Conservation (phyloP, 2,888 invertebrate species). For the Eristalis pertinax region DNA sequence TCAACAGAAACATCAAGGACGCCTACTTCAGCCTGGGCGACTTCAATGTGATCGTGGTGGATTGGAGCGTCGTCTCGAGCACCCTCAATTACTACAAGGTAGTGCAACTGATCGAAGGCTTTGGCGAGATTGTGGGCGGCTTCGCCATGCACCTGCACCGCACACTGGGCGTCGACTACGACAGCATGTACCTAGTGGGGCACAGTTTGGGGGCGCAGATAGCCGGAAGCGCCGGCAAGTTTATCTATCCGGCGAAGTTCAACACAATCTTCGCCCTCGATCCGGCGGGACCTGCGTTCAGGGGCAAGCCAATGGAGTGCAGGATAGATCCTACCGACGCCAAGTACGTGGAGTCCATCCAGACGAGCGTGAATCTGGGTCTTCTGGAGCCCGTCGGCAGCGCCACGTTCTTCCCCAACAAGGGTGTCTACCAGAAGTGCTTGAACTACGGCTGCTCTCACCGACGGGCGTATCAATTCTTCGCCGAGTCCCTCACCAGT, state of each 20-base stretch:
- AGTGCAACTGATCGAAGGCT: conserved; percentile 77
- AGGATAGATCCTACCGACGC: conserved; percentile 80
- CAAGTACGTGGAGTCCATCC: conserved; percentile 80
- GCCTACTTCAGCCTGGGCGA: conserved; percentile 78
- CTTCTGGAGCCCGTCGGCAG: conserved; percentile 79
- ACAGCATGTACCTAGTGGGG: conserved; percentile 79
- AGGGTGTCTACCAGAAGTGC: conserved; percentile 80
- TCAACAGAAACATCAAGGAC: conserved; percentile 78
- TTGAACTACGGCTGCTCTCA: conserved; percentile 80
- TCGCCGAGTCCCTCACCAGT: conserved; percentile 78
- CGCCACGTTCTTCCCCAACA: conserved; percentile 81
- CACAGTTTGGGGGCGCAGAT: conserved; percentile 82
- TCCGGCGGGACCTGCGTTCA: conserved; percentile 80
- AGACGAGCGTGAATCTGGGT: conserved; percentile 80
- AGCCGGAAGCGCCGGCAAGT: conserved; percentile 80
- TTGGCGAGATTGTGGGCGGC: conserved; percentile 76
- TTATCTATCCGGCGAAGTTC: conserved; percentile 75
- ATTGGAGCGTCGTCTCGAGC: conserved; percentile 79
- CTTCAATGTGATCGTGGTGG: conserved; percentile 80
- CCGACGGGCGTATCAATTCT: conserved; percentile 78
- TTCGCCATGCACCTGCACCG: conserved; percentile 78
- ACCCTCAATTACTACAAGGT: conserved; percentile 78
- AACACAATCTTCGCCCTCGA: conserved; percentile 81
- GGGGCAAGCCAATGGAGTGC: conserved; percentile 74
- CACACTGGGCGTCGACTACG: conserved; percentile 75